Evolutionary conservation across 1,140 invertebrate species (phyloP).

Genomic region (Laupala kohalensis): DNA sequence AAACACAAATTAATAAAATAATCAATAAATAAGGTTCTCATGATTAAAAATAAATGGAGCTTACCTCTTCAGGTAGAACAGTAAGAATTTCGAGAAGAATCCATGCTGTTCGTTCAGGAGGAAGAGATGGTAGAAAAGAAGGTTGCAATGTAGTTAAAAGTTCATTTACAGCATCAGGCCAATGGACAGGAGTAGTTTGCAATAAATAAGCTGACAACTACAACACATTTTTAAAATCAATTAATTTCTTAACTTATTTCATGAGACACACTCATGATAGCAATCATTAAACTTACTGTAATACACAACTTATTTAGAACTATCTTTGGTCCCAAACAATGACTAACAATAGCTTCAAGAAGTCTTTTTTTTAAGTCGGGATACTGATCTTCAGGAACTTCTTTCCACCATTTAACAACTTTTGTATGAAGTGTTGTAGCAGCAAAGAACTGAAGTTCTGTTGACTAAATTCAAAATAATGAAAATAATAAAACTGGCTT

Average conservation of each 20-base stretch:
- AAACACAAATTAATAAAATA: slow-evolving; percentile 7
- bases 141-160: slow-evolving; percentile 48
- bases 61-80: slow-evolving; percentile 62
- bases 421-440: slow-evolving; percentile 78
- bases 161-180: slow-evolving; percentile 49
- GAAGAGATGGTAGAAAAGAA: slow-evolving; percentile 39
- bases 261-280: too few relatives aligned
- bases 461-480: slow-evolving; percentile 39
- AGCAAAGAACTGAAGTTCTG: slow-evolving; percentile 85
- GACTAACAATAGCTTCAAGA: slow-evolving; percentile 58
- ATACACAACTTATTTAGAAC: slow-evolving; percentile 76
- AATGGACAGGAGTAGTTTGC: slow-evolving; percentile 42
- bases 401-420: slow-evolving; percentile 70
- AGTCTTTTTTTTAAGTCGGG: slow-evolving; percentile 58
- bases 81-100: slow-evolving; percentile 57
- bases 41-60: neutral
- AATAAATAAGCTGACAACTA: slow-evolving; percentile 54
- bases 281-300: slow-evolving; percentile 56
- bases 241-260: too few relatives aligned
- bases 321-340: slow-evolving; percentile 63
- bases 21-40: too few relatives aligned
- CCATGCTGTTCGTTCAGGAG: slow-evolving; percentile 36
- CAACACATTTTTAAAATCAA: slow-evolving; percentile 18
- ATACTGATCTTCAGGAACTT: slow-evolving; percentile 66
- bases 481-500: neutral